Evolutionary conservation across 92 coral and sea anemone species (phyloP).

Genomic region (Metridium senile): DNA sequence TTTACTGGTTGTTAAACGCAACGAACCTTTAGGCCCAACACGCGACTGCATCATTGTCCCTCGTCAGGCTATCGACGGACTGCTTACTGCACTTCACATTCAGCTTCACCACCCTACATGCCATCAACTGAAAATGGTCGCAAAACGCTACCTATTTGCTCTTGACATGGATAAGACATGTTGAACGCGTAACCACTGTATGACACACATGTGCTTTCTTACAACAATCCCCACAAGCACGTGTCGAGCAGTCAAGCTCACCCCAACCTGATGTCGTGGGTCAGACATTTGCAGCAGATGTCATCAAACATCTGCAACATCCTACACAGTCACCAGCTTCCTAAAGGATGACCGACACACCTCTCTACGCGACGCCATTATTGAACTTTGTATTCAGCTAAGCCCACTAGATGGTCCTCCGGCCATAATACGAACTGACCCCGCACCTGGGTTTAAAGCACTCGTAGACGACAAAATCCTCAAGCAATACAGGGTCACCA

Average conservation of each 20-base stretch:
- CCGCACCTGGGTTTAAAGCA: slow-evolving; percentile 59
- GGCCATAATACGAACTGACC: slow-evolving; percentile 62
- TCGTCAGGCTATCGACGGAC: slow-evolving; percentile 57
- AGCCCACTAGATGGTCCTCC: slow-evolving; percentile 62
- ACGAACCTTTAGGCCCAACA: slow-evolving; percentile 50
- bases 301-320: slow-evolving; percentile 41
- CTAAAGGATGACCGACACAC: slow-evolving; percentile 44
- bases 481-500: slow-evolving; percentile 43
- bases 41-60: slow-evolving; percentile 61
- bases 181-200: slow-evolving; percentile 34
- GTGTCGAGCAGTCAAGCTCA: slow-evolving; percentile 48
- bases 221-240: no score
- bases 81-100: no score
- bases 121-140: slow-evolving; percentile 52
- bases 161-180: no score
- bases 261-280: slow-evolving; percentile 56
- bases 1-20: slow-evolving; percentile 60
- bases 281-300: slow-evolving; percentile 53
- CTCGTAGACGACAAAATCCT: slow-evolving; percentile 47
- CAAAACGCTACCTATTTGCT: slow-evolving; percentile 57
- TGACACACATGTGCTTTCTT: slow-evolving; percentile 59
- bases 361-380: slow-evolving; percentile 51
- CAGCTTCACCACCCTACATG: no score
- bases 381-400: slow-evolving; percentile 49
- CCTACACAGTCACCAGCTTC: slow-evolving; percentile 47